These are phyloP conservation scores for Diaprepes abbreviatus DNA, from an alignment of 2,888 invertebrate genomes.

Conservation along the genomic window DNA sequence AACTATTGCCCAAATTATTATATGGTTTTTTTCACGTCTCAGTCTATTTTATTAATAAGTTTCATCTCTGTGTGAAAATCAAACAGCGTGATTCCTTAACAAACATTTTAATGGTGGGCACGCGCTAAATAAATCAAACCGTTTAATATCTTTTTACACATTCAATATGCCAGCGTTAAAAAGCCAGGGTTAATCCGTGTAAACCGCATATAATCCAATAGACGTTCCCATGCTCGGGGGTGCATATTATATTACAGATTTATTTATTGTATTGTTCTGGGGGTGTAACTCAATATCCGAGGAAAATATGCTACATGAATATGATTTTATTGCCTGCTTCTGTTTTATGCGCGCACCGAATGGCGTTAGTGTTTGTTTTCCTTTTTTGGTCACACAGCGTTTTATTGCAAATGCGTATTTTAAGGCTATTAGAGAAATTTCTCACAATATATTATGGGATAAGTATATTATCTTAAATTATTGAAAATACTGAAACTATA, in stretches of 20 bases:
- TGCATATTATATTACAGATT: constrained; percentile 67
- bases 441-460: not conserved
- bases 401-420: not conserved
- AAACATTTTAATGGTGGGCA: constrained; percentile 64
- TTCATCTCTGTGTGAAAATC: constrained; percentile 64
- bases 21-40: too few relatives aligned
- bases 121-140: constrained; percentile 58
- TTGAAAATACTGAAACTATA: too few relatives aligned
- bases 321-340: constrained; percentile 59
- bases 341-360: constrained; percentile 40
- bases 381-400: constrained; percentile 30
- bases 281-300: constrained; percentile 64
- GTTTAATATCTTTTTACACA: constrained; percentile 67
- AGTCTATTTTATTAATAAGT: constrained; percentile 33
- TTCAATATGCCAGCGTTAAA: constrained; percentile 66
- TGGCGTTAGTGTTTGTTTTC: constrained; percentile 33
- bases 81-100: constrained; percentile 65
- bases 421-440: not conserved
- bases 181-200: constrained; percentile 66
- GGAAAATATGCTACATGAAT: constrained; percentile 63
- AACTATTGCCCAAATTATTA: too few relatives aligned
- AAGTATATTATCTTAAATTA: too few relatives aligned
- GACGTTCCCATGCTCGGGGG: constrained; percentile 63
- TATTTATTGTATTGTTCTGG: constrained; percentile 64
- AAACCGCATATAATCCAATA: constrained; percentile 65